A percentile compares a stretch with the other conserved stretches of the same genome.
Conservation (phyloP, 2,888 invertebrate genomes). For the Eupithecia abbreviata region DNA sequence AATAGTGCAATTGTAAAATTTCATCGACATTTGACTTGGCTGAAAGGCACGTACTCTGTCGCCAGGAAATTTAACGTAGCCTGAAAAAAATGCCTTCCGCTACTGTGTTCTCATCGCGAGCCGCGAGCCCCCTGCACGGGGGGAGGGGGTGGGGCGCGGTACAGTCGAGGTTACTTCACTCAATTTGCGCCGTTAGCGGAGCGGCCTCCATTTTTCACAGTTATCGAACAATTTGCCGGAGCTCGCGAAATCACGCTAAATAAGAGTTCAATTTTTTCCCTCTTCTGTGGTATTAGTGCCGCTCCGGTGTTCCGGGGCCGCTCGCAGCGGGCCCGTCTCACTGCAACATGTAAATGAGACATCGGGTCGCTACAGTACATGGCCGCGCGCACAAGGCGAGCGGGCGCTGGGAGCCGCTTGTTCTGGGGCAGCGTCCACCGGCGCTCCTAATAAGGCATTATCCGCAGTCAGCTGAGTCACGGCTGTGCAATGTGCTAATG, state of each 20-base stretch:
- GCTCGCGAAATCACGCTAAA: constrained; percentile 62
- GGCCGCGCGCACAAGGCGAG: neutral
- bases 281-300: constrained; percentile 18
- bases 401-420: neutral
- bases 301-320: neutral
- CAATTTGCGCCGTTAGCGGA: constrained; percentile 75
- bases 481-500: neutral
- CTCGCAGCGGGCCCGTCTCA: neutral
- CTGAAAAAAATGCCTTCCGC: neutral
- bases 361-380: neutral
- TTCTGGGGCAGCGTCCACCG: neutral
- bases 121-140: neutral
- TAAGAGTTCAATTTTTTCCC: constrained; percentile 63
- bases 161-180: constrained; percentile 63
- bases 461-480: neutral
- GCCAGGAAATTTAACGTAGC: neutral
- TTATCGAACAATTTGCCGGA: constrained; percentile 69
- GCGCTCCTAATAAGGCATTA: neutral
- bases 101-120: neutral
- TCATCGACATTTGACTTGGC: neutral
- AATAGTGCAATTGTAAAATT: neutral
- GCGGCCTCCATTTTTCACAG: constrained; percentile 76
- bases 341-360: neutral
- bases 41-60: neutral
- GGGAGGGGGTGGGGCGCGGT: constrained; percentile 31